Evolutionary conservation across 2,888 invertebrate genomes (phyloP), one percentile per base, ranked within the genome.

Genomic region (Mimumesa dahlbomi): DNA sequence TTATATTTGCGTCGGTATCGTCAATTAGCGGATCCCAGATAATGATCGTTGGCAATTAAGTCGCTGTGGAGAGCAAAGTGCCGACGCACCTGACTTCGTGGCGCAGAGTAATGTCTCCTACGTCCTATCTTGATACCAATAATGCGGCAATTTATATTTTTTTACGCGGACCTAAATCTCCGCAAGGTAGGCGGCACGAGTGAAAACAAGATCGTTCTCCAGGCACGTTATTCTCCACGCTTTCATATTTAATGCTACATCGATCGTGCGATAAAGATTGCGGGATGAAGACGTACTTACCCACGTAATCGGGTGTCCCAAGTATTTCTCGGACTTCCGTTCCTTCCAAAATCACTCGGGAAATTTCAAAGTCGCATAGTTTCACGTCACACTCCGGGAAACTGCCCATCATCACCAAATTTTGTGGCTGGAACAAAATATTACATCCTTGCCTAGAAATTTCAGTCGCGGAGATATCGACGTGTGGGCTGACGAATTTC

Each of bases 271-370:
- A 34, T 29, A 58, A 25, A 29, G 25, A 16, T 16, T 2, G n/a
- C 3, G 9, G 21, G 14, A 46, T 40, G 48, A 70, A 56, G 38
- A 7, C 1, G n/a, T 7, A n/a, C 92, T 90, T 83, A 93, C 93
- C 93, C 68, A 93, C 93, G 90, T 93, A 93, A 87, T 94, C 93
- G 14, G 93, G 93, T 9, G 94, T 94, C 18, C 94, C 94, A 22
- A 93, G 90, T 70, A 94, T 93, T 84, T 94, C 93, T 25, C 93
- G 87, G 72, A 94, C 91, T 83, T 94, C 93, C 42, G 92, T 91
- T 9, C 92, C 92, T 53, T 91, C 90, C 72, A 92, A 90, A 54
- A 94, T 91, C 65, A 92, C 91, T 81, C 93, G 90, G 7, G 93
- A 92, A 69, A 93, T 92, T 69, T 92, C 93, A 75, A 93, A 92